phyloP scores from a whole-genome alignment of 2,888 invertebrate species.

The Trachelus tabidus region DNA sequence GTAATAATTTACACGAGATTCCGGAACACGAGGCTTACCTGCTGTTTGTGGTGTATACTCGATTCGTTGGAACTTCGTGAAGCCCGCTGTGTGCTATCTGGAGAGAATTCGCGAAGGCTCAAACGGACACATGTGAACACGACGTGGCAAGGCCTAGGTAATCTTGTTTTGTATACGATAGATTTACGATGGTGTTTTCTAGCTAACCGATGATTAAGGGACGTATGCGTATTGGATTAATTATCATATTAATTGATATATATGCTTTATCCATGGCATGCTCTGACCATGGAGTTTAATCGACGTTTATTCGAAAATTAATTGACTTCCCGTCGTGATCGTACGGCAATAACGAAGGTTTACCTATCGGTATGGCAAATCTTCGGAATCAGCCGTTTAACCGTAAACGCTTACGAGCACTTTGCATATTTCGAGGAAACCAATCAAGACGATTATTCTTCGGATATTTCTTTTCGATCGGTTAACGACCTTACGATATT shows the following conservation, averaged over 20 bases:
- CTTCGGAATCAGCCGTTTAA: not conserved
- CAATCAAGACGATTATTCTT: not conserved
- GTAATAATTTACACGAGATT: not conserved
- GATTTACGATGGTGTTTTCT: constrained; percentile 38
- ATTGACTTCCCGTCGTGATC: not conserved
- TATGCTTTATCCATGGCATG: not conserved
- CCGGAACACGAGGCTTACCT: not conserved
- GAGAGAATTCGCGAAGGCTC: not conserved
- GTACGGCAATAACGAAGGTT: not conserved
- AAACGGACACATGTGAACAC: not conserved
- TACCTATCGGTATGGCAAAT: not conserved
- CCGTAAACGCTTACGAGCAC: not conserved
- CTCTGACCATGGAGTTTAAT: not conserved
- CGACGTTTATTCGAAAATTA: not conserved
- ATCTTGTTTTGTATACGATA: constrained; percentile 15
- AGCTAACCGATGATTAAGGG: constrained; percentile 30
- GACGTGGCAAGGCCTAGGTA: constrained; percentile 3
- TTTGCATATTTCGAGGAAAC: not conserved
- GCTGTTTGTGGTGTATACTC: not conserved
- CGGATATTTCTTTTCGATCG: not conserved
- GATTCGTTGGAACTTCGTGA: not conserved
- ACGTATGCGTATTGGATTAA: constrained; percentile 44
- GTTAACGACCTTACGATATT: not conserved
- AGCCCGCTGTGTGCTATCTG: not conserved
- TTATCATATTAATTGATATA: constrained; percentile 54